Base-by-base conservation (phyloP, 2,888 invertebrate species). In the Lasius fuliginosus region DNA sequence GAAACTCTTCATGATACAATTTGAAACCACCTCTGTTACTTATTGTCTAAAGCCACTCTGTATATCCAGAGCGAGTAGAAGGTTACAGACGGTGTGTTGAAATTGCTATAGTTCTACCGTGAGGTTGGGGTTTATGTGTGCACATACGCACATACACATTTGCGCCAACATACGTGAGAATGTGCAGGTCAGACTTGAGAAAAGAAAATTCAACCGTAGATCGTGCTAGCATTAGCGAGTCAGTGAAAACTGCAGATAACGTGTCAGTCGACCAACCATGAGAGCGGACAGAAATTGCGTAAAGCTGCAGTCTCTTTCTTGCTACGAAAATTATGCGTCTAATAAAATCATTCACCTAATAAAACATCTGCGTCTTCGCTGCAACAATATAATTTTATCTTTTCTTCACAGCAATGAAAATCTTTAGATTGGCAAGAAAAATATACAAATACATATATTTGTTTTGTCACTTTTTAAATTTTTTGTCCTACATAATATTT, bases 171-270 rank as follows among this genome's bases (percentile, higher is more conserved):
- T 65, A 82, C 56, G 42, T 60, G 65, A 49, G 42, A 64, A 84
- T 67, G 75, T 23, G 68, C n/a, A 23, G 27, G 58, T 60, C 46
- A 23, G 12, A 46, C 8, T 23, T 49, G 12, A 27, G 27, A 53
- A 83, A 87, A 87, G 84, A 79, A 84, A 79, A 82, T 73, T 82
- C 68, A 76, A 84, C 84, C 77, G 83, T 82, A 69, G 84, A 85
- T 90, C 85, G 58, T 67, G 27, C 62, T 15, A 67, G 79, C 69
- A 64, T 73, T 67, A 53, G 58, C 27, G 56, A 53, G 85, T 87
- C 82, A 56, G 76, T 60, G 84, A 53, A 83, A 86, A 86, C 64
- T 69, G 83, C 73, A 85, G 84, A 88, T 86, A 83, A 88, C 84
- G 71, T 81, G 85, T 83, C 71, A 76, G 79, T 42, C 68, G 68